Evolutionary conservation across 2,888 invertebrate genomes (phyloP).

Genomic region (Pandemis cinnamomeana): DNA sequence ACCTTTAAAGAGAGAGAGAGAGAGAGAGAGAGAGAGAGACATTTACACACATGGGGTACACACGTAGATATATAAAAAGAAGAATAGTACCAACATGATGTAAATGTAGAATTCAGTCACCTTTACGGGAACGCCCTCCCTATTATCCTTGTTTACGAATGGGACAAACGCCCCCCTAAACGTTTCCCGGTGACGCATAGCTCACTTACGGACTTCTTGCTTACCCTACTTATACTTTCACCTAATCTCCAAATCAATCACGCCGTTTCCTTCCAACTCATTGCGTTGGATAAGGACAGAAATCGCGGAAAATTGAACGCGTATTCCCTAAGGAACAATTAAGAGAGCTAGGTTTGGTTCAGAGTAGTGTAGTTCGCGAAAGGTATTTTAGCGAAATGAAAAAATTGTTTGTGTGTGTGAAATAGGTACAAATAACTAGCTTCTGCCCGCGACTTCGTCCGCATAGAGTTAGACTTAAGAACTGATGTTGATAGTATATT

Average conservation of each 20-base stretch:
- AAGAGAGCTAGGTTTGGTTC: neutral
- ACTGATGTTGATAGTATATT: too few species aligned
- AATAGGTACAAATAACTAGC: too few species aligned
- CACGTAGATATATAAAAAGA: too few species aligned
- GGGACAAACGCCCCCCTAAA: conserved; percentile 46
- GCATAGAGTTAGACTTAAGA: too few species aligned
- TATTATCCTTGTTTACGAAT: conserved; percentile 33
- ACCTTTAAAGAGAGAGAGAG: too few species aligned
- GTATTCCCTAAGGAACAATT: conserved; percentile 2
- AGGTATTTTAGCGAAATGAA: too few species aligned
- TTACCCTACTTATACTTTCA: neutral
- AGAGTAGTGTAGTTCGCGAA: too few species aligned
- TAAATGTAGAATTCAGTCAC: neutral
- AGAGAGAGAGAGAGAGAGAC: too few species aligned
- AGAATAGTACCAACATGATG: too few species aligned
- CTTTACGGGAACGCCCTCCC: conserved; percentile 2
- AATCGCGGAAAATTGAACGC: neutral
- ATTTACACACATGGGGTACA: too few species aligned
- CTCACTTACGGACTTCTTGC: conserved; percentile 5
- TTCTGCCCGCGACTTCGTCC: too few species aligned
- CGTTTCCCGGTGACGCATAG: conserved; percentile 49
- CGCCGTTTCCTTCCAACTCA: neutral
- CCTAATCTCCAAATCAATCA: conserved; percentile 2
- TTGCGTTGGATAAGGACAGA: neutral
- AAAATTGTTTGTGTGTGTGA: too few species aligned